A percentile compares a stretch with the other conserved stretches of the same genome.
These are phyloP conservation scores for Synergus japonicus DNA, from an alignment of 2,888 invertebrate species.

Conservation along the genomic window DNA sequence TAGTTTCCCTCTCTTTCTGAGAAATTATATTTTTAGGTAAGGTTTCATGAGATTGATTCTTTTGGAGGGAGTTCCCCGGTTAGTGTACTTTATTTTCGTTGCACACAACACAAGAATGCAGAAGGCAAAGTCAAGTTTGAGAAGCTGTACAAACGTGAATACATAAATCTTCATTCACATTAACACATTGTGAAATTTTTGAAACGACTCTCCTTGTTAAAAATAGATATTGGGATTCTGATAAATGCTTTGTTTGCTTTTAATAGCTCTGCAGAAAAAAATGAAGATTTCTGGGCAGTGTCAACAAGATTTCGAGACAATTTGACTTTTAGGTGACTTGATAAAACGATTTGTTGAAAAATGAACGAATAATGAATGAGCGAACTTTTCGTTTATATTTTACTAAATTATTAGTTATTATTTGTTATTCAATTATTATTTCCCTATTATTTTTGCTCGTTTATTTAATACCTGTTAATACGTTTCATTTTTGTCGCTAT, in stretches of 20 bases:
- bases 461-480: not conserved
- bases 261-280: slow-evolving; percentile 12
- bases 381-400: not conserved
- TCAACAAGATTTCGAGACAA: not conserved
- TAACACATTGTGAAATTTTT: slow-evolving; percentile 18
- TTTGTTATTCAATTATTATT: too few relatives aligned
- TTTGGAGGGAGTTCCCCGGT: slow-evolving; percentile 33
- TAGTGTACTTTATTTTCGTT: slow-evolving; percentile 36
- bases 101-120: slow-evolving; percentile 34
- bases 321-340: not conserved
- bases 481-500: not conserved
- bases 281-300: not conserved
- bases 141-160: not conserved
- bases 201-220: slow-evolving; percentile 1
- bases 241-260: slow-evolving; percentile 13
- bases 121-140: slow-evolving; percentile 17
- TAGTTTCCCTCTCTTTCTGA: slow-evolving; percentile 3
- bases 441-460: too few relatives aligned
- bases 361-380: not conserved
- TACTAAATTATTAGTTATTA: not conserved
- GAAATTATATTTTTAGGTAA: slow-evolving; percentile 30
- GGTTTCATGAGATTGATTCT: slow-evolving; percentile 28
- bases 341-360: not conserved
- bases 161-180: slow-evolving; percentile 20
- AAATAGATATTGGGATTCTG: slow-evolving; percentile 11